phyloP scores from a whole-genome alignment of 2,113 vertebrate species.

The Anhinga rufa region DNA sequence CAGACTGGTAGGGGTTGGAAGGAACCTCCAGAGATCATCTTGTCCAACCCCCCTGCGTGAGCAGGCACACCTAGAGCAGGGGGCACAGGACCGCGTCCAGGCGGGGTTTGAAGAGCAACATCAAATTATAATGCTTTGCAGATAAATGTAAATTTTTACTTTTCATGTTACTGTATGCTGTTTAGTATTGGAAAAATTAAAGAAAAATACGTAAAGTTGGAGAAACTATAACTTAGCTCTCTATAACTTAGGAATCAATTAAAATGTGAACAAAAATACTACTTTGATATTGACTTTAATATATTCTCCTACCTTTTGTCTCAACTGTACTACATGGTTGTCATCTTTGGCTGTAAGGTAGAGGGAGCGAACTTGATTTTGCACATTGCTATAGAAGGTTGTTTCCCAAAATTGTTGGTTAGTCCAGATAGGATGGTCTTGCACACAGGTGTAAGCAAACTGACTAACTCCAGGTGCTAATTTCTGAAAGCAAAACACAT shows the following conservation, averaged over 20 bases:
- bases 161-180: not conserved
- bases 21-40: no score
- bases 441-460: constrained; percentile 96
- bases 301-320: constrained; percentile 76
- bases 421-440: constrained; percentile 96
- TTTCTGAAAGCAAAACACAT: constrained; percentile 77
- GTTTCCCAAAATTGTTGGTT: constrained; percentile 98
- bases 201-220: not conserved
- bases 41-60: no score
- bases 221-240: not conserved
- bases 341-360: constrained; percentile 85
- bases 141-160: not conserved
- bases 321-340: constrained; percentile 66
- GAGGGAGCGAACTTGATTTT: constrained; percentile 90
- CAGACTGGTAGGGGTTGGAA: no score
- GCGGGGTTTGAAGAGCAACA: not conserved
- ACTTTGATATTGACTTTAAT: not conserved
- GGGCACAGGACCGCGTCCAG: no score
- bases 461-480: constrained; percentile 91
- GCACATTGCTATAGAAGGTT: constrained; percentile 94
- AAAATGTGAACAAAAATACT: not conserved
- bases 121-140: not conserved
- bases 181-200: not conserved
- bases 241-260: not conserved
- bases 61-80: no score